Evolutionary conservation across 2,888 invertebrate genomes (phyloP), one percentile per base, ranked within the genome.

Genomic region (Deilephila porcellus): DNA sequence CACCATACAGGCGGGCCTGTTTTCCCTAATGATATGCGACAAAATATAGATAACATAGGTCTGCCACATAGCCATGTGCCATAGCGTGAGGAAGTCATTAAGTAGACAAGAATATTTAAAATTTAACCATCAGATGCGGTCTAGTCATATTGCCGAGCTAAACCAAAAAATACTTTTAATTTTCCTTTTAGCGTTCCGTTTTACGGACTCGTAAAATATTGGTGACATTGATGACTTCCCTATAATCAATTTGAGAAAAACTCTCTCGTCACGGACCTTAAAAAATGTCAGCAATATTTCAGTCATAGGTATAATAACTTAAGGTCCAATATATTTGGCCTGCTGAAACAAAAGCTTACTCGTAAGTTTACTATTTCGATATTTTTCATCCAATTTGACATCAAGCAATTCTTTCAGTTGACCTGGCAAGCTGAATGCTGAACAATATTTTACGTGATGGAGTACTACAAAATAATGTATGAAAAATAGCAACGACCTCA

Each of bases 401-500:
- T 53, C 53, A 70, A 72, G 70, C 70, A 74, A 72, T 74, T 70
- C 62, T 63, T 67, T 67, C 37, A 71, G 60, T 71, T 71, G 20
- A 67, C 60, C 63, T 73, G 17, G 37, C 52, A 52, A 32, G 17
- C 64, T 20, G 25, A 70, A 73, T 63, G 20, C 62, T 29, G 52
- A 25, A 67, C 60, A 52, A 73, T 76, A 73, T 71, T 70, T 59
- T 73, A 71, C 14, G 32, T 62, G 62, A 29, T 5, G 37, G 20
- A 70, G 52, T 60, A 32, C 52, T 74, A 74, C 59, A 75, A 78
- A 77, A 72, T 74, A 77, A 76, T 76, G 78, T 77, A 82, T 79
- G 80, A 80, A 85, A 85, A 81, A 83, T 77, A 78, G 77, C 74
- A 74, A 72, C 74, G 76, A 79, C 78, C 80, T 77, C 81, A 79